A percentile compares a stretch with the other conserved stretches of the same genome.
These are phyloP conservation scores for Eretmocerus hayati DNA, from an alignment of 2,888 invertebrate genomes.

Conservation along the genomic window DNA sequence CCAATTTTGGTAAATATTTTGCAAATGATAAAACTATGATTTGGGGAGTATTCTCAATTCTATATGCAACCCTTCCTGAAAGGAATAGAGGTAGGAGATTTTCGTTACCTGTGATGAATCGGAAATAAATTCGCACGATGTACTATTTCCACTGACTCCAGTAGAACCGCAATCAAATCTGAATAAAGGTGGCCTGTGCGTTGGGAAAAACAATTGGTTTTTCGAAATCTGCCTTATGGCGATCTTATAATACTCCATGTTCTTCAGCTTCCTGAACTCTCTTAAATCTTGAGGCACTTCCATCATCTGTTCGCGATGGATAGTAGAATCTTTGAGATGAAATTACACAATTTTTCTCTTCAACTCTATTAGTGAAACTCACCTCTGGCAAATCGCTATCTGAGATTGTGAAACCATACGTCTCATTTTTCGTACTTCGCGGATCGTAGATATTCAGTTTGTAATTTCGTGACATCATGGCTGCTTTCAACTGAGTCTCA, in stretches of 20 bases:
- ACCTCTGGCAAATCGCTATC: conserved; percentile 38
- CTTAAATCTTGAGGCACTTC: conserved; percentile 41
- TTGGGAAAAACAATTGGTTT: conserved; percentile 57
- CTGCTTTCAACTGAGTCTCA: conserved; percentile 46
- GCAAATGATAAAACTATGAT: no score
- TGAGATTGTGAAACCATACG: conserved; percentile 43
- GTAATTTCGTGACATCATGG: conserved; percentile 52
- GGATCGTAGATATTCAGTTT: conserved; percentile 43
- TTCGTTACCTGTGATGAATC: neutral
- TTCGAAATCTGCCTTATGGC: conserved; percentile 54
- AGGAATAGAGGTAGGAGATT: no score
- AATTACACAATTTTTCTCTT: no score
- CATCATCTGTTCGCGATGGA: conserved; percentile 13
- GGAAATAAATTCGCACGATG: conserved; percentile 7
- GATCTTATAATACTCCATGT: conserved; percentile 54
- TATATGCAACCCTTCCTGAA: no score
- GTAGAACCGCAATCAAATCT: conserved; percentile 20
- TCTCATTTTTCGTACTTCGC: conserved; percentile 24
- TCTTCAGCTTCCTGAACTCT: conserved; percentile 52
- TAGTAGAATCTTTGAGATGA: no score
- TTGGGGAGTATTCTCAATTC: no score
- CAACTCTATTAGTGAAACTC: neutral
- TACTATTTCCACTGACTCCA: neutral
- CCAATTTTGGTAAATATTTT: no score
- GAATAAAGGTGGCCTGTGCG: conserved; percentile 49